These are phyloP conservation scores for Parapsyche elsis DNA, from an alignment of 1,140 invertebrate species.

Conservation along the genomic window DNA sequence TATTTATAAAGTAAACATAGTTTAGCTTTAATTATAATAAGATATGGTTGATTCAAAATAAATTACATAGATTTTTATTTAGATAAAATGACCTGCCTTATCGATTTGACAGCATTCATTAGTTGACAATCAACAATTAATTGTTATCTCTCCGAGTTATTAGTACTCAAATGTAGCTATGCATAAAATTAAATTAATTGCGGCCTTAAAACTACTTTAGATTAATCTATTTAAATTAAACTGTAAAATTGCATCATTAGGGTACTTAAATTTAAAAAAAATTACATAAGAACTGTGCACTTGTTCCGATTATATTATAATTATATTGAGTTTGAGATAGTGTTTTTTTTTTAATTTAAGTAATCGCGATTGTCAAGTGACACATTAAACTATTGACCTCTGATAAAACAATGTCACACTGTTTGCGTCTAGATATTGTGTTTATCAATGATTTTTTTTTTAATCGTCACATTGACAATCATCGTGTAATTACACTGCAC, in stretches of 20 bases:
- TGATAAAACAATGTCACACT: constrained; percentile 2
- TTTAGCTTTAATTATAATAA: not conserved
- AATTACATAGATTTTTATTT: not conserved
- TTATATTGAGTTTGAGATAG: too few species aligned
- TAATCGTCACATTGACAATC: too few species aligned
- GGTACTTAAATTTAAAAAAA: not conserved
- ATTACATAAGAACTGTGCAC: not conserved
- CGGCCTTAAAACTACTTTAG: not conserved
- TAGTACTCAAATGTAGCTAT: too few species aligned
- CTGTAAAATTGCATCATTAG: not conserved
- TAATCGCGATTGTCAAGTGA: not conserved
- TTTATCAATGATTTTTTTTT: too few species aligned
- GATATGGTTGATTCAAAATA: not conserved
- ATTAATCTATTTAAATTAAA: not conserved
- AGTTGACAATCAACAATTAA: too few species aligned
- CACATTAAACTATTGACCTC: constrained; percentile 14
- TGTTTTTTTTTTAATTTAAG: not conserved
- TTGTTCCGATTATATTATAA: not conserved
- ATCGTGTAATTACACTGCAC: too few species aligned
- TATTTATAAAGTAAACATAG: not conserved
- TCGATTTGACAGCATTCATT: not conserved
- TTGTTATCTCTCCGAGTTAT: too few species aligned
- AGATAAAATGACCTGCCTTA: not conserved
- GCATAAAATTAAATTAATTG: too few species aligned
- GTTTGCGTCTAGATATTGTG: not conserved